Percentiles rank a stretch among this genome's conserved stretches.
Evolutionary conservation across 1,140 invertebrate genomes (phyloP).

Genomic region (Diplogasteroides magnus): DNA sequence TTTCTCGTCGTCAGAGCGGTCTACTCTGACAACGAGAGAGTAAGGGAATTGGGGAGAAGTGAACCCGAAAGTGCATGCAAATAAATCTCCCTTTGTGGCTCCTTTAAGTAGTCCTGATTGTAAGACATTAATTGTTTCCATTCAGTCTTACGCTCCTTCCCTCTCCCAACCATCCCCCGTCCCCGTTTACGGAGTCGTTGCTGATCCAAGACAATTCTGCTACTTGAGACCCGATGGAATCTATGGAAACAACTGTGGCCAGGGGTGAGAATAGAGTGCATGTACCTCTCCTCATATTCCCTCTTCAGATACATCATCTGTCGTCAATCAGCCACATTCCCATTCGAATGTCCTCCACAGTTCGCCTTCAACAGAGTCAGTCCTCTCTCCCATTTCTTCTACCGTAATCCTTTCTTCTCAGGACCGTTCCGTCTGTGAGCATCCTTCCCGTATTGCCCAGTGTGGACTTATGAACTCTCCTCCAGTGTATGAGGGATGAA

Average conservation of each 20-base stretch:
- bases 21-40: too few relatives aligned
- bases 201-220: neutral
- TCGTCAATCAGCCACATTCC: neutral
- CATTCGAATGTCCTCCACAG: neutral
- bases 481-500: too few relatives aligned
- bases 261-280: neutral
- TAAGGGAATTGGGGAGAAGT: too few relatives aligned
- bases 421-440: neutral
- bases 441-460: neutral
- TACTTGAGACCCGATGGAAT: neutral
- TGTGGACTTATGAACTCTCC: too few relatives aligned
- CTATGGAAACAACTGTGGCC: neutral
- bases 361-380: constrained; percentile 6
- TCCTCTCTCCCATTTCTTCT: neutral
- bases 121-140: too few relatives aligned
- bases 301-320: neutral
- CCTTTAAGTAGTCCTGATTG: too few relatives aligned
- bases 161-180: too few relatives aligned
- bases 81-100: too few relatives aligned
- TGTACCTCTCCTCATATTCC: neutral
- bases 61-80: too few relatives aligned
- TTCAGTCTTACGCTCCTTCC: too few relatives aligned
- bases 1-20: too few relatives aligned
- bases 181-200: neutral
- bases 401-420: neutral